Evolutionary conservation across 1,140 invertebrate genomes (phyloP), one percentile per base, ranked within the genome.

Genomic region (Trinorchestia longiramus): DNA sequence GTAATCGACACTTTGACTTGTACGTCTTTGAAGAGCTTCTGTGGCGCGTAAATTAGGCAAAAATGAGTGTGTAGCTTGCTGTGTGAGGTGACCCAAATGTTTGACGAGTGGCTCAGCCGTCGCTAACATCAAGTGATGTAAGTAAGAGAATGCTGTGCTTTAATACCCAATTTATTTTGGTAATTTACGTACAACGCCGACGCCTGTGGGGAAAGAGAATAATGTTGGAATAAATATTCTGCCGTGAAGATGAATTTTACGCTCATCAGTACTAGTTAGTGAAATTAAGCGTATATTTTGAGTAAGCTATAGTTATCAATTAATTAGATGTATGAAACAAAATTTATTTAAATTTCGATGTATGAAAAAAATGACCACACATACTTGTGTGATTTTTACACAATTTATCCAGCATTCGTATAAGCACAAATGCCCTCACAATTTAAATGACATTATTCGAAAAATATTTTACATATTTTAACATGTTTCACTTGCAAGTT

Each of bases 1-100:
- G 36, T 47, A 45, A 94, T 94, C 92, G 44, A 94, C 43, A 43
- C 92, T 94, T 94, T 94, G 92, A 94, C 92, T 94, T 40, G 92
- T 19, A 45, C 43, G 44, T 94, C 43, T 94, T 44, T 47, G 41
- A 45, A 94, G 92, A 43, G 43, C 92, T 94, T 94, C 8, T 94
- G 92, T 94, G 92, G 8, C 40, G 40, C 43, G 43, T 94, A 94
- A 94, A 94, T 94, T 94, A 94, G 44, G 44, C 41, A 47, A 94
- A 94, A 94, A 94, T 94, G 44, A 94, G 92, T 19, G 92, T 47
- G 44, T 47, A 47, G 8, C 88, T 90, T 28, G n/a, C 36, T 0
- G 41, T 11, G 0, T 94, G 3, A 92, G 43, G 41, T 94, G 92
- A 94, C 92, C 92, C 44, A 47, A 19, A 19, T 94, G 43, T 45